These are phyloP conservation scores for Nemurella pictetii DNA, from an alignment of 2,888 invertebrate genomes.

Conservation along the genomic window DNA sequence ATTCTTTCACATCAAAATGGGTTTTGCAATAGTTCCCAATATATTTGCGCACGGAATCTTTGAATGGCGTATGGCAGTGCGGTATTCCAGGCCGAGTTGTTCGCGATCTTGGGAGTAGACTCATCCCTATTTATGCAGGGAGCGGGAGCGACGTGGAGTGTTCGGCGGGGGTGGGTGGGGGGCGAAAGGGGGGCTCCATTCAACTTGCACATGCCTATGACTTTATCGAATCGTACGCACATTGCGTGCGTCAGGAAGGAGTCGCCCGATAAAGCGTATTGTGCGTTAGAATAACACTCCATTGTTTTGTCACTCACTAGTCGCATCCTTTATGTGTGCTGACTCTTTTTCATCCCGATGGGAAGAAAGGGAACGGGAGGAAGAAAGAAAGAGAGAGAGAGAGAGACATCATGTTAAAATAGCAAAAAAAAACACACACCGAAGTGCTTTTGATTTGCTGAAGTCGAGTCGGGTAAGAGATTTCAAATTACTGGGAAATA, in stretches of 20 bases:
- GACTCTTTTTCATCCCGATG: slow-evolving; percentile 34
- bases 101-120: neutral
- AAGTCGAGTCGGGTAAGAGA: slow-evolving; percentile 37
- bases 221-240: slow-evolving; percentile 14
- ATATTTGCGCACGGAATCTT: neutral
- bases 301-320: slow-evolving; percentile 40
- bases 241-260: neutral
- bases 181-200: neutral
- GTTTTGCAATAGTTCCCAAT: neutral
- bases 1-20: neutral
- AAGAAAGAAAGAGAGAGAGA: slow-evolving; percentile 5
- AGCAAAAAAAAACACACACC: slow-evolving; percentile 24
- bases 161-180: slow-evolving; percentile 10
- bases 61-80: neutral
- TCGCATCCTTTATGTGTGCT: slow-evolving; percentile 33
- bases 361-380: slow-evolving; percentile 35
- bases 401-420: neutral
- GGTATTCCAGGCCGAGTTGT: neutral
- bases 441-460: slow-evolving; percentile 39
- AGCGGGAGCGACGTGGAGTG: slow-evolving; percentile 1
- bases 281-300: slow-evolving; percentile 38
- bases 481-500: slow-evolving; percentile 2
- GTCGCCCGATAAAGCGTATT: slow-evolving; percentile 35
- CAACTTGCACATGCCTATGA: neutral
- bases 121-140: slow-evolving; percentile 19